Base-by-base conservation (phyloP, 2,888 invertebrate genomes). In the Campoletis raptor region DNA sequence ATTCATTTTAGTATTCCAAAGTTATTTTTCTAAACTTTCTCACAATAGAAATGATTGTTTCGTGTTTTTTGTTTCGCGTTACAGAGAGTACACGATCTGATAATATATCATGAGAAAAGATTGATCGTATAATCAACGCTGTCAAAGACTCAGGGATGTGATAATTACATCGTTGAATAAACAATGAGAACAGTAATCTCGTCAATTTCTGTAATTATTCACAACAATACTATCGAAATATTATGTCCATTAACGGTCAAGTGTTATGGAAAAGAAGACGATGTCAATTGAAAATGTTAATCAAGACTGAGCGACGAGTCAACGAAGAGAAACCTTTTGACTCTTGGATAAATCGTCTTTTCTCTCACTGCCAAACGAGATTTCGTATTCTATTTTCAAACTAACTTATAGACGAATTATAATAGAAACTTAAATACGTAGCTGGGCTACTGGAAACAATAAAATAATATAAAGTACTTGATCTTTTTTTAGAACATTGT, bases 121-220 rank as follows among this genome's bases (percentile, higher is more conserved):
- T 70, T 52, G 73, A 54, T 76, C 0, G 30, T 45, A 48, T 48
- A 70, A 67, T 67, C 66, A 45, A 79, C 57, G 79, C 67, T 73
- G 67, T 83, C 83, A 81, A 86, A 86, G 77, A 77, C 86, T 86
- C 86, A 86, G 83, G 83, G 83, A 86, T 80, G 79, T 86, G 80
- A 83, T 83, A 80, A 85, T 72, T 64, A 73, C 81, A 77, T 83
- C 80, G 66, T 86, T 66, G 66, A 36, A 70, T 21, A 54, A 54
- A 67, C 12, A 21, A 77, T 48, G 66, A 42, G 37, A 66, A 12
- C 36, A 15, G 48, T 74, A 21, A 37, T 74, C 73, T 78, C 84
- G 78, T 52, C 37, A 52, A 61, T 83, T 83, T 78, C 36, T 48
- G 64, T 64, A 57, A 81, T 81, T 67, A 79, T 73, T 70, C 81